Evolutionary conservation across 1,140 invertebrate species (phyloP).

Genomic region (Helicorthomorpha holstii): DNA sequence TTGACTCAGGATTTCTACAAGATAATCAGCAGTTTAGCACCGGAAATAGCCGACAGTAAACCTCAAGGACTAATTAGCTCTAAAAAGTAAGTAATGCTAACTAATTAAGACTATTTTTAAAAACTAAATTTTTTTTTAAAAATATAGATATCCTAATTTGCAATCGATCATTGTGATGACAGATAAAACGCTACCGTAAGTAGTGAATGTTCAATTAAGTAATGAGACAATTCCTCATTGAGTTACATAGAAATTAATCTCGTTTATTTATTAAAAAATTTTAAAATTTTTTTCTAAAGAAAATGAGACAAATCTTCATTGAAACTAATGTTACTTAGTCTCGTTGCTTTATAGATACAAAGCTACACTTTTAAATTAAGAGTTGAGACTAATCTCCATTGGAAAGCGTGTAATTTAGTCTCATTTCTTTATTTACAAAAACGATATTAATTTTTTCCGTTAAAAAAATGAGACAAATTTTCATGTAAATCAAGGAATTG

Average conservation of each 20-base stretch:
- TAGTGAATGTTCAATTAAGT: too few relatives aligned
- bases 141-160: not conserved
- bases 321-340: too few relatives aligned
- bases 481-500: too few relatives aligned
- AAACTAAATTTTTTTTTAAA: not conserved
- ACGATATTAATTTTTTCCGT: too few relatives aligned
- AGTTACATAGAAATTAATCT: too few relatives aligned
- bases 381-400: too few relatives aligned
- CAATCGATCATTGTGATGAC: not conserved
- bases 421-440: too few relatives aligned
- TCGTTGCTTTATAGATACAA: too few relatives aligned
- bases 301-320: not conserved
- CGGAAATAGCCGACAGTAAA: not conserved
- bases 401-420: too few relatives aligned
- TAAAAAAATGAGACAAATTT: too few relatives aligned
- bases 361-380: too few relatives aligned
- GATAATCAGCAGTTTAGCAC: not conserved
- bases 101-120: not conserved
- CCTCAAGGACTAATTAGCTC: not conserved
- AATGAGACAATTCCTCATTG: too few relatives aligned
- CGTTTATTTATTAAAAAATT: not conserved
- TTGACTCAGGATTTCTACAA: not conserved
- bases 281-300: not conserved
- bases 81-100: not conserved
- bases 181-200: not conserved